A percentile compares a stretch with the other conserved stretches of the same genome.
Conservation (phyloP, 1,140 invertebrate species). For the Bombus impatiens region DNA sequence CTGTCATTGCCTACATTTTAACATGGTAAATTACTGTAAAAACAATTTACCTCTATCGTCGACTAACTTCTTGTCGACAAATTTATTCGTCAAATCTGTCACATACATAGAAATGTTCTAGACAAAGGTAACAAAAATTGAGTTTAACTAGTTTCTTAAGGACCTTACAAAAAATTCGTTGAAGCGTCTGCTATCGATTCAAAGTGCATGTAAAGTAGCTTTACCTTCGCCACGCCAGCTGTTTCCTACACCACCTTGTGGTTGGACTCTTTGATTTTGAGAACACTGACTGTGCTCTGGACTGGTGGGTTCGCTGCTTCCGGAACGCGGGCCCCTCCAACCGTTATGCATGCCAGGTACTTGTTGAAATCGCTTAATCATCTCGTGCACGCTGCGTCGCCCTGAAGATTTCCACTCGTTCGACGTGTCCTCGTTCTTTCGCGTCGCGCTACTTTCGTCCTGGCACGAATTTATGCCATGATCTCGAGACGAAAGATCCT, state of each 20-base stretch:
- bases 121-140: background rate
- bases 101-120: background rate
- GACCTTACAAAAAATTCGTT: background rate
- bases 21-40: background rate
- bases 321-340: conserved; percentile 68
- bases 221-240: conserved; percentile 68
- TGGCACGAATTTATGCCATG: conserved; percentile 55
- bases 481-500: conserved; percentile 66
- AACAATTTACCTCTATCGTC: background rate
- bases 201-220: conserved; percentile 16
- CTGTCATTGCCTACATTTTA: conserved; percentile 68
- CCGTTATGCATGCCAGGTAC: conserved; percentile 75
- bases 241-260: conserved; percentile 68
- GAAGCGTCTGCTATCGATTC: background rate
- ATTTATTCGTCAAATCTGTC: background rate
- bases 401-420: conserved; percentile 68
- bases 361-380: conserved; percentile 78
- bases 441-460: conserved; percentile 53
- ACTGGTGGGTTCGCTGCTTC: conserved; percentile 68
- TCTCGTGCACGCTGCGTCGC: conserved; percentile 76
- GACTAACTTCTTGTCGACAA: background rate
- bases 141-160: background rate
- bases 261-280: conserved; percentile 70
- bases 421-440: conserved; percentile 65
- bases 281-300: conserved; percentile 70